phyloP scores from a whole-genome alignment of 1,140 invertebrate genomes.

The Aphelinus certus region DNA sequence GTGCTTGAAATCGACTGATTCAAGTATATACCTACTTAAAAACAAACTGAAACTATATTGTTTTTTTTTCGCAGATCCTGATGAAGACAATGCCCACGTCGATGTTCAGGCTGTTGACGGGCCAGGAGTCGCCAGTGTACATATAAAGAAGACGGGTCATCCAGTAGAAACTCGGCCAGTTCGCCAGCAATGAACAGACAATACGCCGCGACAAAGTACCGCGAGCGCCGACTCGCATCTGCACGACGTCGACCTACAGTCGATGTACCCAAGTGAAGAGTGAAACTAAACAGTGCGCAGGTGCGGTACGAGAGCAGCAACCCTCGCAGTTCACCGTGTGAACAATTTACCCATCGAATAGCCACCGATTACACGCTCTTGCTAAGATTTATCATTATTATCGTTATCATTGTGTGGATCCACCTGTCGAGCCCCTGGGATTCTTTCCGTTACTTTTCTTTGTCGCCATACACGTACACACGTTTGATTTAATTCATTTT shows the following conservation, averaged over 20 bases:
- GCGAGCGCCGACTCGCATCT: not conserved
- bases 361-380: not conserved
- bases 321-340: slow-evolving; percentile 2
- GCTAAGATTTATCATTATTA: slow-evolving; percentile 24
- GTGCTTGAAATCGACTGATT: too few species aligned
- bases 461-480: not conserved
- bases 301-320: not conserved
- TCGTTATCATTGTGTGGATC: slow-evolving; percentile 3
- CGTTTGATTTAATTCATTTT: not conserved
- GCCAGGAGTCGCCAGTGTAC: slow-evolving; percentile 98
- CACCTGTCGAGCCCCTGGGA: not conserved
- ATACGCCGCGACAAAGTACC: slow-evolving; percentile 54
- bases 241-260: not conserved
- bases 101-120: slow-evolving; percentile 98
- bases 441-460: slow-evolving; percentile 11
- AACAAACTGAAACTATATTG: not conserved
- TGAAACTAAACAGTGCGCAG: not conserved
- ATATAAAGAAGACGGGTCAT: slow-evolving; percentile 74
- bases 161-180: slow-evolving; percentile 53
- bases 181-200: slow-evolving; percentile 64
- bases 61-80: slow-evolving; percentile 81
- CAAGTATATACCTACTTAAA: too few species aligned
- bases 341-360: not conserved
- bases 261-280: not conserved
- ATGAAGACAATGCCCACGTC: slow-evolving; percentile 99